Percentiles rank a stretch among this genome's conserved stretches.
phyloP scores from a whole-genome alignment of 2,888 invertebrate genomes.

The Limnephilus lunatus region DNA sequence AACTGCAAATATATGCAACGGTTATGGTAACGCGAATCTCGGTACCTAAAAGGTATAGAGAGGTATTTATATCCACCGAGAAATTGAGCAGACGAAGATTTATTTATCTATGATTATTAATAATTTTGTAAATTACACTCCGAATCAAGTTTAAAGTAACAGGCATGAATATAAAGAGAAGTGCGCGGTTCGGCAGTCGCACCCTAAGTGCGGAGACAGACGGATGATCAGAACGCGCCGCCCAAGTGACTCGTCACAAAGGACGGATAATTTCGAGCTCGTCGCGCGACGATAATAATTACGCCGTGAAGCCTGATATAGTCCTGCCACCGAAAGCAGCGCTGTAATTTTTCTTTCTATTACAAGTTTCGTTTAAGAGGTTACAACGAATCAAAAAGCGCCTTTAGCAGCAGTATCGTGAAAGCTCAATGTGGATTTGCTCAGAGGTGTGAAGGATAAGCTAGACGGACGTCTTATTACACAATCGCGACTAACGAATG shows the following conservation, averaged over 20 bases:
- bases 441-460: neutral
- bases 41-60: no score
- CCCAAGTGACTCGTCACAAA: constrained; percentile 18
- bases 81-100: no score
- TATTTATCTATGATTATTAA: no score
- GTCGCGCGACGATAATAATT: constrained; percentile 41
- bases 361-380: neutral
- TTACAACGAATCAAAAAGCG: neutral
- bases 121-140: neutral
- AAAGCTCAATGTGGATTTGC: neutral
- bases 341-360: neutral
- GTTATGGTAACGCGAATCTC: neutral
- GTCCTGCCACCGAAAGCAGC: neutral
- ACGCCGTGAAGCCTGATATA: neutral
- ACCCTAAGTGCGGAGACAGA: neutral
- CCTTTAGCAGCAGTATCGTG: neutral
- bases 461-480: neutral
- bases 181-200: neutral
- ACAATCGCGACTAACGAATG: neutral
- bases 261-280: constrained; percentile 26
- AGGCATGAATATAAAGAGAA: neutral
- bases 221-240: constrained; percentile 39
- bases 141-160: neutral
- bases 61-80: no score
- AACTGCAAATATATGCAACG: neutral